Conservation (phyloP, 2,888 invertebrate genomes). For the Eucera pruinosa region DNA sequence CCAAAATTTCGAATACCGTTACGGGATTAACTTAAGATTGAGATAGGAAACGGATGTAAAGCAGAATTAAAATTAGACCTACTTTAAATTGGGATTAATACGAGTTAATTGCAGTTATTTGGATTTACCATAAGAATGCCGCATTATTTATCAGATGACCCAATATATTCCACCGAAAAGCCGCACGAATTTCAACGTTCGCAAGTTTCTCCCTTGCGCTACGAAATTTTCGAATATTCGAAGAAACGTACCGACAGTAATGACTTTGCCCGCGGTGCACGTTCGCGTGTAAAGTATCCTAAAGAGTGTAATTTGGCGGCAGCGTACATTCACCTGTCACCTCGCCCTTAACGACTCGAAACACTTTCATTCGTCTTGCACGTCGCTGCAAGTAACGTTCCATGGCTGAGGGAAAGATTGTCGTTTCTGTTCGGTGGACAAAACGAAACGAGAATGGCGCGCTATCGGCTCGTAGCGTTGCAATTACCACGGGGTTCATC, state of each 20-base stretch:
- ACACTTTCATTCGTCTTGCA: conserved; percentile 30
- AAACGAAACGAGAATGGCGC: conserved; percentile 61
- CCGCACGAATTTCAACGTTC: too few relatives aligned
- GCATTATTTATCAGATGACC: too few relatives aligned
- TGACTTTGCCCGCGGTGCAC: conserved; percentile 12
- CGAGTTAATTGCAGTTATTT: too few relatives aligned
- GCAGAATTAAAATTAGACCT: too few relatives aligned
- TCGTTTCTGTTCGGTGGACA: conserved; percentile 36
- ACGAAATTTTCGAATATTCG: conserved; percentile 6
- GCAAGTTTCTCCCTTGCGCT: too few relatives aligned
- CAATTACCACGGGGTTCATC: conserved; percentile 62
- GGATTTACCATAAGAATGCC: too few relatives aligned
- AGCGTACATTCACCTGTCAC: conserved; percentile 36
- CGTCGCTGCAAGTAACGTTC: conserved; percentile 2
- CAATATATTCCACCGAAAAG: too few relatives aligned
- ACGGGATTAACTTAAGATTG: too few relatives aligned
- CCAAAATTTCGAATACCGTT: too few relatives aligned
- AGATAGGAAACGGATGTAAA: too few relatives aligned
- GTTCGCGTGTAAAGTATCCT: conserved; percentile 30
- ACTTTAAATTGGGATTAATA: too few relatives aligned
- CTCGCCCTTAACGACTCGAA: conserved; percentile 1
- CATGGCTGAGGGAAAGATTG: conserved; percentile 4
- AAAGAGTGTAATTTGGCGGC: conserved; percentile 45
- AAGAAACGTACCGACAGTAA: conserved; percentile 20
- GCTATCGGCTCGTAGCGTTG: conserved; percentile 53